Conservation (phyloP, 35 echinoderm and acorn worm genomes). For the Diadema setosum region DNA sequence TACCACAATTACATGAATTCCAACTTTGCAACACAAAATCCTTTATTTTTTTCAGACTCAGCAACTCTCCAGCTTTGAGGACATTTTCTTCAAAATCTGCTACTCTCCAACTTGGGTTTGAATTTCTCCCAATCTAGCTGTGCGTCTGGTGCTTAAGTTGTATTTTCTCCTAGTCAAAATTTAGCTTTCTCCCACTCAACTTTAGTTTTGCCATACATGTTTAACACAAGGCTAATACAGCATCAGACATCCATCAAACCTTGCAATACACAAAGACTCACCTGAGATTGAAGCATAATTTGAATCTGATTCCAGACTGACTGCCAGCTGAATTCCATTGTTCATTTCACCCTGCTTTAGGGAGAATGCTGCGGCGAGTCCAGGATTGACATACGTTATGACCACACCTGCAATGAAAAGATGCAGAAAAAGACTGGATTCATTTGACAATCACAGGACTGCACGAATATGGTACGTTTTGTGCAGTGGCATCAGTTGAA, state of each 20-base stretch:
- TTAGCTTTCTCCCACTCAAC: background rate
- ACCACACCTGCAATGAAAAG: background rate
- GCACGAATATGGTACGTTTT: too few relatives aligned
- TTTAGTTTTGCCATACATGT: background rate
- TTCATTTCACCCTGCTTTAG: background rate
- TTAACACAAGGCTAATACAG: background rate
- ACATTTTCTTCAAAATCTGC: too few relatives aligned
- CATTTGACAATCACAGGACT: too few relatives aligned
- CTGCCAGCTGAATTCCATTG: background rate
- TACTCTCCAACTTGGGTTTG: too few relatives aligned
- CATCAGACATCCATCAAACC: background rate
- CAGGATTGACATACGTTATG: background rate
- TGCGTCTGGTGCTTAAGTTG: too few relatives aligned
- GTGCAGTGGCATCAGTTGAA: too few relatives aligned
- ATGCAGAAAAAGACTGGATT: too few relatives aligned
- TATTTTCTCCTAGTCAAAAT: background rate
- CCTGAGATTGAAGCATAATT: slow-evolving; percentile 6
- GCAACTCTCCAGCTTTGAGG: background rate
- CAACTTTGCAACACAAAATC: too few relatives aligned
- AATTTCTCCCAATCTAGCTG: too few relatives aligned
- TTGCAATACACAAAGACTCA: background rate
- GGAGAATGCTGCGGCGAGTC: background rate
- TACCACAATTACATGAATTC: too few relatives aligned
- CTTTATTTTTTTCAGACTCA: too few relatives aligned
- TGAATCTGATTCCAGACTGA: background rate